These are phyloP conservation scores for Scytalopus superciliaris DNA, from an alignment of 2,113 vertebrate genomes.

Conservation along the genomic window DNA sequence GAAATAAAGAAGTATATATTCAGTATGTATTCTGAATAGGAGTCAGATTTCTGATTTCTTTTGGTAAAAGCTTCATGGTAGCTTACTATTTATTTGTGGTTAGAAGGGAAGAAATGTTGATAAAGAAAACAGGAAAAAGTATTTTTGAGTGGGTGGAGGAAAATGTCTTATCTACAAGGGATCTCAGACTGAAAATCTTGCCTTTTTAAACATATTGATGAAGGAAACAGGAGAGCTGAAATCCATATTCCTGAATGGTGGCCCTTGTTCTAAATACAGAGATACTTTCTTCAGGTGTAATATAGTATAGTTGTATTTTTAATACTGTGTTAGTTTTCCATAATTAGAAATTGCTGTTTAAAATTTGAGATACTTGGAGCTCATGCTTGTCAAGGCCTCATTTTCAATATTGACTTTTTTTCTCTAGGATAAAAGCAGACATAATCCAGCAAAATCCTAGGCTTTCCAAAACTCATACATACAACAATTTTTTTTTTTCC, in stretches of 20 bases:
- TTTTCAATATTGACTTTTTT: background rate
- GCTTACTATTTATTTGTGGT: background rate
- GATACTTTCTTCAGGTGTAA: background rate
- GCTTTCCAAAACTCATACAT: background rate
- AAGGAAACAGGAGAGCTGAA: background rate
- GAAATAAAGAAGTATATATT: background rate
- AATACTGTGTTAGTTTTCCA: background rate
- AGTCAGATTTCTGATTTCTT: background rate
- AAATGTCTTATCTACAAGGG: background rate
- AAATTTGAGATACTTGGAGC: background rate
- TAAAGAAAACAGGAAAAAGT: background rate
- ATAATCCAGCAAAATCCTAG: background rate
- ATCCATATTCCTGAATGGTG: background rate
- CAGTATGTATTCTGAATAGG: background rate
- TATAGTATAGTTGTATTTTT: background rate
- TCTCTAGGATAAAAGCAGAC: background rate
- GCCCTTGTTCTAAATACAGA: background rate
- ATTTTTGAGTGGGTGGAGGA: rapidly evolving
- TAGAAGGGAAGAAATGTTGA: background rate
- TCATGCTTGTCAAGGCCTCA: background rate
- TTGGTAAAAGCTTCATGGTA: background rate
- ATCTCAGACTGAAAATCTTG: background rate
- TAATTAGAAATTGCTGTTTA: background rate
- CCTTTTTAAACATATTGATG: background rate
- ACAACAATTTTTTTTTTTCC: rapidly evolving